A percentile compares a stretch with the other conserved stretches of the same genome.
These are phyloP conservation scores for Watsonalla binaria DNA, from an alignment of 2,888 invertebrate genomes.

Conservation along the genomic window DNA sequence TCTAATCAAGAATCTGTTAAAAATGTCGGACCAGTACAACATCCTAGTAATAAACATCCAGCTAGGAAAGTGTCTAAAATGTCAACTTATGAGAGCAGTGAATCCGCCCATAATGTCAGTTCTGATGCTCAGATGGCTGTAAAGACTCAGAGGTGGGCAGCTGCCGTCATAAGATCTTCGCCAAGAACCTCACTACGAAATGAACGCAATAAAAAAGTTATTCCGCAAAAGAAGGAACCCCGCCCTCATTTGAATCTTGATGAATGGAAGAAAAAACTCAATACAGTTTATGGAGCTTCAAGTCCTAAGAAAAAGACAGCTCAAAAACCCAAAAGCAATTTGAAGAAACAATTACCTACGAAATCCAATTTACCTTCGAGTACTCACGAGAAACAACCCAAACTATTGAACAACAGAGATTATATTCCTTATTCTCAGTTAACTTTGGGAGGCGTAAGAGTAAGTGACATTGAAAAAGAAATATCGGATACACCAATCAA, in stretches of 20 bases:
- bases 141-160: slow-evolving; percentile 29
- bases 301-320: slow-evolving; percentile 22
- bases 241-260: slow-evolving; percentile 39
- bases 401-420: slow-evolving; percentile 45
- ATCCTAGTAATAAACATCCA: slow-evolving; percentile 16
- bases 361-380: slow-evolving; percentile 15
- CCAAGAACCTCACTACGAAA: slow-evolving; percentile 27
- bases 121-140: slow-evolving; percentile 37
- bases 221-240: slow-evolving; percentile 33
- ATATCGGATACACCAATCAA: slow-evolving; percentile 50
- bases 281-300: slow-evolving; percentile 48
- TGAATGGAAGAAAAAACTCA: slow-evolving; percentile 61
- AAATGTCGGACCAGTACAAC: slow-evolving; percentile 8
- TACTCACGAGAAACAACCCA: slow-evolving; percentile 9
- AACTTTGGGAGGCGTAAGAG: slow-evolving; percentile 64
- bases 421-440: slow-evolving; percentile 73
- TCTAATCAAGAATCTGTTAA: slow-evolving; percentile 5
- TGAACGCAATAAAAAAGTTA: slow-evolving; percentile 24
- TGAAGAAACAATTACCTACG: slow-evolving; percentile 22
- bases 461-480: slow-evolving; percentile 66
- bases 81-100: slow-evolving; percentile 58
- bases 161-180: slow-evolving; percentile 25
- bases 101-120: slow-evolving; percentile 49
- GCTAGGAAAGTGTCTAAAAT: slow-evolving; percentile 57
- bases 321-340: slow-evolving; percentile 22